Evolutionary conservation across 2,797 vertebrate species (phyloP).

Genomic region (Holocentrus rufus): DNA sequence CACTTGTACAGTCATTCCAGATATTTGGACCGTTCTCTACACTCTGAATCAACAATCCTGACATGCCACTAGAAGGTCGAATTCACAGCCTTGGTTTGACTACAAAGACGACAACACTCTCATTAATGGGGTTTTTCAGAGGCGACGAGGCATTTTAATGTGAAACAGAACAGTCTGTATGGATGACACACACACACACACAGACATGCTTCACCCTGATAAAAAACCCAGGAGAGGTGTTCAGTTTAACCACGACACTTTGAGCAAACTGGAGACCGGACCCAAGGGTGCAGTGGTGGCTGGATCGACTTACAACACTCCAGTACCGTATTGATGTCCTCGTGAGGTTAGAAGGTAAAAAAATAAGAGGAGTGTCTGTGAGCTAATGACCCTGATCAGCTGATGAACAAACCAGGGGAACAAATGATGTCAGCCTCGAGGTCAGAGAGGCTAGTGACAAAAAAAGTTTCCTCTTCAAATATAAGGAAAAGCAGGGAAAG

Average conservation of each 20-base stretch:
- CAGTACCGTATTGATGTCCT: conserved; percentile 37
- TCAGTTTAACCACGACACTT: conserved; percentile 79
- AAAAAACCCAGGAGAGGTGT: conserved; percentile 72
- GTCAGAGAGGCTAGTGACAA: conserved; percentile 23
- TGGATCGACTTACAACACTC: conserved; percentile 71
- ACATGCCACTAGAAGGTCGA: background rate
- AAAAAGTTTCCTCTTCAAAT: background rate
- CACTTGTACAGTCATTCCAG: background rate
- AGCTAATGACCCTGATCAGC: conserved; percentile 34
- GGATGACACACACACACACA: conserved; percentile 22
- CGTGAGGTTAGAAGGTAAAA: conserved; percentile 62
- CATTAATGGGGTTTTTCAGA: conserved; percentile 46
- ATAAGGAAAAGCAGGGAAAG: background rate
- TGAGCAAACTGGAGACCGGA: conserved; percentile 70
- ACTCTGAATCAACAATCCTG: background rate
- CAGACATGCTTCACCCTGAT: conserved; percentile 34
- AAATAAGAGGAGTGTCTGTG: conserved; percentile 39
- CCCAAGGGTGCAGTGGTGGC: conserved; percentile 66
- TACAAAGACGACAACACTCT: background rate
- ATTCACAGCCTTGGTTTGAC: background rate
- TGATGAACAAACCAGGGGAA: conserved; percentile 37
- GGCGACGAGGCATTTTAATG: conserved; percentile 7
- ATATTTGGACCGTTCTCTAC: background rate
- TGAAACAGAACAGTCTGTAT: background rate
- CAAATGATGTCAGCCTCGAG: conserved; percentile 23